phyloP scores from a whole-genome alignment of 2,888 invertebrate species.

The Eucera pruinosa region DNA sequence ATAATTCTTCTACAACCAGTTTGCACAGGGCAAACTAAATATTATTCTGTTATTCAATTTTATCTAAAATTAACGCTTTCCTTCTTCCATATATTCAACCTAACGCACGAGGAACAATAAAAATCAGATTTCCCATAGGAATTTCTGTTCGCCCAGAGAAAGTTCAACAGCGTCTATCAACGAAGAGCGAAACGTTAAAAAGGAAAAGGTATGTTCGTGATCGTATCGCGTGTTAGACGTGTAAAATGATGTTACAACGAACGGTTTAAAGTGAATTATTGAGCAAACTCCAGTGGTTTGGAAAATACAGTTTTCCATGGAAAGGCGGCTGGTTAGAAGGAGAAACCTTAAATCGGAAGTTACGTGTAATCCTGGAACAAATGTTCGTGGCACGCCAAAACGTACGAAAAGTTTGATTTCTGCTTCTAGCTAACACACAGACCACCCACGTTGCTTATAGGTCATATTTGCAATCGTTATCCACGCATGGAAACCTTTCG shows the following conservation, averaged over 20 bases:
- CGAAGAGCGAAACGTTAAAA: neutral
- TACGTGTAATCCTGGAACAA: neutral
- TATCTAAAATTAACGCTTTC: neutral
- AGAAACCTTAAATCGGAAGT: neutral
- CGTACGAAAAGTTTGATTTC: neutral
- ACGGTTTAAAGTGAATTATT: neutral
- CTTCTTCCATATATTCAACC: too few species aligned
- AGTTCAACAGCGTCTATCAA: neutral
- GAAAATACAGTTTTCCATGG: constrained; percentile 4
- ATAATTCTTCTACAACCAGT: too few species aligned
- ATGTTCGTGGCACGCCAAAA: neutral
- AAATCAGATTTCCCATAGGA: neutral
- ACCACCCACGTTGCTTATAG: neutral
- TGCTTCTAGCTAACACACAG: neutral
- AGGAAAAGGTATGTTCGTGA: neutral
- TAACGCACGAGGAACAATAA: neutral
- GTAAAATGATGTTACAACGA: constrained; percentile 6
- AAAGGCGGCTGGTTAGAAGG: neutral
- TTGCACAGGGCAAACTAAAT: too few species aligned
- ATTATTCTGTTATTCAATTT: neutral
- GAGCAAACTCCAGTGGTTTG: neutral
- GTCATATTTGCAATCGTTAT: constrained; percentile 32
- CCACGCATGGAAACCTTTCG: constrained; percentile 26
- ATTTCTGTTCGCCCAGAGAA: neutral
- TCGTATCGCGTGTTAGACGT: constrained; percentile 1